phyloP scores from a whole-genome alignment of 2,888 invertebrate species.

The Machimus rusticus region DNA sequence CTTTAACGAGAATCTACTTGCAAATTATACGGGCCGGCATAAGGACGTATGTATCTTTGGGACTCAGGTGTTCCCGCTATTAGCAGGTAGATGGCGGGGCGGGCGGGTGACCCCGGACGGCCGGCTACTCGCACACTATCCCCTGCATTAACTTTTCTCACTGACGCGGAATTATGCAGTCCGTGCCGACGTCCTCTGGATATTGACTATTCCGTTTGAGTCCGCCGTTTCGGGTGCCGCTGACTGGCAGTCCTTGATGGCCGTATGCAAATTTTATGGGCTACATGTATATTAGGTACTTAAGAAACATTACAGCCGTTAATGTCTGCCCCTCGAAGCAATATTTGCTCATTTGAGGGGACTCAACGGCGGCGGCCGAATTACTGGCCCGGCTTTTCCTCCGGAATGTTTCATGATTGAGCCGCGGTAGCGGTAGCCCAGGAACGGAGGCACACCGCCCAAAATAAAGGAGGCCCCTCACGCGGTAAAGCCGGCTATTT shows the following conservation, averaged over 20 bases:
- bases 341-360: constrained; percentile 4
- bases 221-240: not conserved
- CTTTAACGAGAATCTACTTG: constrained; percentile 38
- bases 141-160: constrained; percentile 31
- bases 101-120: not conserved
- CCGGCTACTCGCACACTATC: not conserved
- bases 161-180: constrained; percentile 5
- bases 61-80: not conserved
- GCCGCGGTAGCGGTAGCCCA: not conserved
- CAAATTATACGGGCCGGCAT: not conserved
- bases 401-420: not conserved
- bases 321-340: not conserved
- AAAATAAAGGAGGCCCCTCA: not conserved
- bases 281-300: constrained; percentile 37
- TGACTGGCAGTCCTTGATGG: constrained; percentile 19
- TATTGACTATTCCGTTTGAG: constrained; percentile 31
- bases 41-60: constrained; percentile 4
- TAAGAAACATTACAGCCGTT: constrained; percentile 34
- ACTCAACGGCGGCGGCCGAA: not conserved
- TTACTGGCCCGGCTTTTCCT: not conserved
- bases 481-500: not conserved
- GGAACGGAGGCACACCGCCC: constrained; percentile 2
- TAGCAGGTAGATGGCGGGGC: not conserved
- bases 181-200: not conserved
- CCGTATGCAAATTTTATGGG: constrained; percentile 35